Conservation (phyloP, 1,140 invertebrate genomes). For the Linepithema humile region DNA sequence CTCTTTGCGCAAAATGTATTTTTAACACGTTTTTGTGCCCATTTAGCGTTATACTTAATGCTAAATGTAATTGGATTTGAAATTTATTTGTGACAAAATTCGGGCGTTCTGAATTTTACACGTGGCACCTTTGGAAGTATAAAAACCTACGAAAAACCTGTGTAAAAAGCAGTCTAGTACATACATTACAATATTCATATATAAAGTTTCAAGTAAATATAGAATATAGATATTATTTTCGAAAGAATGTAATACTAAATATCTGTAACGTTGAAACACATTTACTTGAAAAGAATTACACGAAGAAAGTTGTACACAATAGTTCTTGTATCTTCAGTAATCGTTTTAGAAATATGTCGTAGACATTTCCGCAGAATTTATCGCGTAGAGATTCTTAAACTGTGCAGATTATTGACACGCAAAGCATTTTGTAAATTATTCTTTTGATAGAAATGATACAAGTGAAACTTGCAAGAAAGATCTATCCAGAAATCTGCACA, state of each 20-base stretch:
- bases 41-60: not conserved
- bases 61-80: not conserved
- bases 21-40: not conserved
- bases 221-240: not conserved
- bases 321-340: not conserved
- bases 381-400: not conserved
- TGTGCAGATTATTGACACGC: not conserved
- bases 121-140: not conserved
- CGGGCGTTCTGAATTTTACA: not conserved
- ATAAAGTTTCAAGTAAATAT: not conserved
- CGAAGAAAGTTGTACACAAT: not conserved
- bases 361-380: not conserved
- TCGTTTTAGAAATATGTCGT: not conserved
- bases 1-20: not conserved
- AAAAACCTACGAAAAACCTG: not conserved
- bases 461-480: not conserved
- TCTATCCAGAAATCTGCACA: not conserved
- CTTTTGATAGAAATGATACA: not conserved
- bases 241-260: not conserved
- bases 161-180: not conserved
- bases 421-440: constrained; percentile 9
- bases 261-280: not conserved
- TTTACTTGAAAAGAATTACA: not conserved
- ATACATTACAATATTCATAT: not conserved
- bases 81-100: constrained; percentile 1